Percentiles rank a stretch among this genome's conserved stretches.
These are phyloP conservation scores for Brienomyrus brachyistius DNA, from an alignment of 2,113 vertebrate genomes.

Conservation along the genomic window DNA sequence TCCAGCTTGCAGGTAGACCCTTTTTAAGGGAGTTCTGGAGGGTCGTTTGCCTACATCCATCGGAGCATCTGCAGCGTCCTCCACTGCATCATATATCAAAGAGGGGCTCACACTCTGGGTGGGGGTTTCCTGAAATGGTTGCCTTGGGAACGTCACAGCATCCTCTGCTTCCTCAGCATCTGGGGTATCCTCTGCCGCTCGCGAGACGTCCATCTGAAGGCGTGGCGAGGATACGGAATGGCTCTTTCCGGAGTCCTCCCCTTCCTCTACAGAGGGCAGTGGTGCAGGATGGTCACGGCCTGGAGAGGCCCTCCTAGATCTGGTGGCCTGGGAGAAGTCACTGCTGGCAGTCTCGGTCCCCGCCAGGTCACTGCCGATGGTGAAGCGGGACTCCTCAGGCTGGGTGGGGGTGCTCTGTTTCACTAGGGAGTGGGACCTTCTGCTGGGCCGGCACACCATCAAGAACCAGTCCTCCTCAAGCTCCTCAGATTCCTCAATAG, in stretches of 20 bases:
- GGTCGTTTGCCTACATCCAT: neutral
- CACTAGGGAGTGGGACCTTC: neutral
- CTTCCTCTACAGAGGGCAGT: neutral
- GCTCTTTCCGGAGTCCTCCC: neutral
- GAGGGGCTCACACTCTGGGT: neutral
- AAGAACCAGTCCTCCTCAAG: neutral
- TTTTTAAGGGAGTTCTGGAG: neutral
- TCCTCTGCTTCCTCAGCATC: neutral
- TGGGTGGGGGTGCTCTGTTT: constrained; percentile 13
- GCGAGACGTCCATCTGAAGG: neutral
- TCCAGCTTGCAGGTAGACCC: neutral
- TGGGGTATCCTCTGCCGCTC: neutral
- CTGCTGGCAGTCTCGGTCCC: neutral
- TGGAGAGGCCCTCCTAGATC: neutral
- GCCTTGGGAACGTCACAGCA: neutral
- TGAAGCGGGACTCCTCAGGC: constrained; percentile 2
- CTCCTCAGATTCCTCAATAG: constrained; percentile 19
- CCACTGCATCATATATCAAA: neutral
- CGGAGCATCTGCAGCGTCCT: neutral
- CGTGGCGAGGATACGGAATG: neutral
- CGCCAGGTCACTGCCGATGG: neutral
- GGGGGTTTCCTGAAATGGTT: neutral
- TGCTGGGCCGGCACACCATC: neutral
- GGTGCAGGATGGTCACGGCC: neutral
- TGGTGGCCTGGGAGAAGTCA: neutral